Base-by-base conservation (phyloP, 2,888 invertebrate genomes). In the Drosophila mulleri region DNA sequence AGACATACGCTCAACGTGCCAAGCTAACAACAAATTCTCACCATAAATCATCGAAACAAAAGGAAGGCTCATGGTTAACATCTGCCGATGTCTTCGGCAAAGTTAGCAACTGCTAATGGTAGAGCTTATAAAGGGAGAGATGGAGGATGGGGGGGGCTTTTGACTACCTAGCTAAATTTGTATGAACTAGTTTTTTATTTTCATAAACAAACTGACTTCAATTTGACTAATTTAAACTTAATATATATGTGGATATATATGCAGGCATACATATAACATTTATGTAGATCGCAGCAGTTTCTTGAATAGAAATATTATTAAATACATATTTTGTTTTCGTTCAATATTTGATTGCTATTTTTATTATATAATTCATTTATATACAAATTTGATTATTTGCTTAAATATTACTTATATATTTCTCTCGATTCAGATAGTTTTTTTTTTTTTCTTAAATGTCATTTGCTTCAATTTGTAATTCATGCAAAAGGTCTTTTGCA, bases 361-460 rank as follows among this genome's bases (percentile, higher is more conserved):
- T 32, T 41, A n/a, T n/a, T n/a, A 42, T 42, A 42, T 9, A 42
- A 9, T 11, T 32, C 32, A 32, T 11, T 32, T 8, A 32, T 26
- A 5, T 26, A 1, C 7, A 29, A 1, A 29, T 41, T 41, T n/a
- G 1, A n/a, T n/a, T 41, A 41, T 16, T 7, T 37, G 12, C 0
- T 45, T 20, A 37, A 8, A 7, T 5, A 16, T 39, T 39, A 16
- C 9, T 23, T 29, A n/a, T 29, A 48, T 48, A 29, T 48, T 12
- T 29, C 5, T 5, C 8, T 16, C 1, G 0, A 53, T 41, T n/a
- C 16, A 8, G 16, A 3, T 16, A 8, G 1, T 8, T 44, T 6
- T 1, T 23, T n/a, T 18, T n/a, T 42, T 16, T 14, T 56, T 50
- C 57, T 66, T 82, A 82, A 82, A 82, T 85, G 86, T 69, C 86